These are phyloP conservation scores for Meteorus cinctellus DNA, from an alignment of 2,888 invertebrate genomes.

Conservation along the genomic window DNA sequence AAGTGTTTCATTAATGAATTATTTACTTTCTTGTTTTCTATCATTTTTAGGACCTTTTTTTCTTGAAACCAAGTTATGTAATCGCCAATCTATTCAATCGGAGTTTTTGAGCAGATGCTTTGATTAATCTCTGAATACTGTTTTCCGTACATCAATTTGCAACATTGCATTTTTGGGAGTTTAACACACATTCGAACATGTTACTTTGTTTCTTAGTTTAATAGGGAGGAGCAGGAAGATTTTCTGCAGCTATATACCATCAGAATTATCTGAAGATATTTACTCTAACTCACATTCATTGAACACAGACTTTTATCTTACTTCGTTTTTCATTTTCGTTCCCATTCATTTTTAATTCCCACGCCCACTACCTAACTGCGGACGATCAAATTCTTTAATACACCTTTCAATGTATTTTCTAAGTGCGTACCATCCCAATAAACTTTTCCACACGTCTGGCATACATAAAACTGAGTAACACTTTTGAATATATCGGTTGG, in stretches of 20 bases:
- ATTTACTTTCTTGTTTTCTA: not conserved
- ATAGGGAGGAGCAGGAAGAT: not conserved
- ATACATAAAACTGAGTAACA: conserved; percentile 79
- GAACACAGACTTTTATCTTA: conserved; percentile 12
- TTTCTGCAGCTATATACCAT: not conserved
- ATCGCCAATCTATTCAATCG: conserved; percentile 1
- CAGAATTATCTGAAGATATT: not conserved
- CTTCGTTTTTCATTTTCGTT: not conserved
- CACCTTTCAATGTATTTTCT: conserved; percentile 53
- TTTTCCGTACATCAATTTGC: not conserved
- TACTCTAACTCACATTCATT: conserved; percentile 2
- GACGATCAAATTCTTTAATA: conserved; percentile 56
- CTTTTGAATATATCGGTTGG: conserved; percentile 72
- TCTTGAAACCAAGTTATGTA: conserved; percentile 8
- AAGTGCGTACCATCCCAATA: conserved; percentile 80
- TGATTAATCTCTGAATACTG: conserved; percentile 12
- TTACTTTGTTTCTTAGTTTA: not conserved
- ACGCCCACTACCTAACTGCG: conserved; percentile 18
- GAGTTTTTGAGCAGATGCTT: not conserved
- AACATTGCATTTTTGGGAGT: conserved; percentile 12
- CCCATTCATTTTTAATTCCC: not conserved
- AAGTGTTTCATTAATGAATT: not conserved
- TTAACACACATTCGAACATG: not conserved
- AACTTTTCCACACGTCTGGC: conserved; percentile 83
- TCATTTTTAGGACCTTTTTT: not conserved